Conservation (phyloP, 2,113 vertebrate genomes). For the Apodemus sylvaticus region DNA sequence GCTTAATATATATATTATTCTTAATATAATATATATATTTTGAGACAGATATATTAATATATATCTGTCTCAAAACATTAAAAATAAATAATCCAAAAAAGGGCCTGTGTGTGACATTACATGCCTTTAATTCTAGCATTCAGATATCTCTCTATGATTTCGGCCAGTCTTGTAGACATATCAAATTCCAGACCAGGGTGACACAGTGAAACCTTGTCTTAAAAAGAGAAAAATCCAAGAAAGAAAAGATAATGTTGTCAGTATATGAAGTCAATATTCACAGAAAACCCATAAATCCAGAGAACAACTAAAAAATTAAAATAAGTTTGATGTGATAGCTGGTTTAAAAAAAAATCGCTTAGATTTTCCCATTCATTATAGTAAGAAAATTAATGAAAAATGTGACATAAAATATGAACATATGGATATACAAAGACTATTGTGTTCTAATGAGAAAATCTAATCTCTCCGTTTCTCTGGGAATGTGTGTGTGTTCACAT, state of each 20-base stretch:
- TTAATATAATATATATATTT: too few relatives aligned
- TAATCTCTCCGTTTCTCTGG: not conserved
- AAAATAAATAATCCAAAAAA: not conserved
- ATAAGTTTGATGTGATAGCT: not conserved
- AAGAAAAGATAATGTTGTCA: not conserved
- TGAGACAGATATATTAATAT: too few relatives aligned
- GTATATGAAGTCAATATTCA: not conserved
- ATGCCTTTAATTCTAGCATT: not conserved
- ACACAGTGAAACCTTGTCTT: not conserved
- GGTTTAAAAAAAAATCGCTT: not conserved
- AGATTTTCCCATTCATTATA: not conserved
- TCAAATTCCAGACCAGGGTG: not conserved
- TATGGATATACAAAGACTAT: not conserved
- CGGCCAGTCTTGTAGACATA: not conserved
- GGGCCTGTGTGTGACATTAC: not conserved
- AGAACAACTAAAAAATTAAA: not conserved
- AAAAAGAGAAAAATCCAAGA: not conserved
- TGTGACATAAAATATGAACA: not conserved
- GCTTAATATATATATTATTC: too few relatives aligned
- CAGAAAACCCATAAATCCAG: not conserved
- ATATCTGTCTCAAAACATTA: not conserved
- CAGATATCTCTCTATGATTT: not conserved
- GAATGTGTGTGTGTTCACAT: not conserved
- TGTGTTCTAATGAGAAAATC: not conserved
- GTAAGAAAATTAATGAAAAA: not conserved